A percentile compares a stretch with the other conserved stretches of the same genome.
Conservation (phyloP, 1,140 invertebrate species). For the Tribolium madens region DNA sequence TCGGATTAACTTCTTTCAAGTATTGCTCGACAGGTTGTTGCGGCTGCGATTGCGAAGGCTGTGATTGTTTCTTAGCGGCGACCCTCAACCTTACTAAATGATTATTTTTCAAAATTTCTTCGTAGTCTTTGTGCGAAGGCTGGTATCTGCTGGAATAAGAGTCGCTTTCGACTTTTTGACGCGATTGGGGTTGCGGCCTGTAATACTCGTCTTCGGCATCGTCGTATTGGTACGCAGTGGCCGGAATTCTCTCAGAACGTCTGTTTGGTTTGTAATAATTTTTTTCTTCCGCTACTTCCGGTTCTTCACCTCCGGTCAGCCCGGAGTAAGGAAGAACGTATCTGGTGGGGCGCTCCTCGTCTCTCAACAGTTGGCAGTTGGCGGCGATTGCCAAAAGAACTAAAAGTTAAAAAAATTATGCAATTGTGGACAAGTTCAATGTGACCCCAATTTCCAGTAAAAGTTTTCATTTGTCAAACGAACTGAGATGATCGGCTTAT, state of each 20-base stretch:
- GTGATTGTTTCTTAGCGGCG: conserved; percentile 25
- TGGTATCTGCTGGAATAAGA: not conserved
- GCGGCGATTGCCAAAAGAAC: not conserved
- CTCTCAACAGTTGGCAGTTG: conserved; percentile 14
- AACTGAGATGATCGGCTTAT: conserved; percentile 5
- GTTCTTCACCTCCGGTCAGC: not conserved
- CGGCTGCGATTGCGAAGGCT: not conserved
- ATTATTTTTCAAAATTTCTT: conserved; percentile 39
- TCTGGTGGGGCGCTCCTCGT: not conserved
- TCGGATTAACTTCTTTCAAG: conserved; percentile 42
- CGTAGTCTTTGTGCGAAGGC: conserved; percentile 35
- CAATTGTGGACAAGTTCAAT: conserved; percentile 12
- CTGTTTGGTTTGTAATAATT: conserved; percentile 17
- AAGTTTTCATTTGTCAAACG: conserved; percentile 22
- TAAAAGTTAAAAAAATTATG: conserved; percentile 19
- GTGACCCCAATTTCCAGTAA: conserved; percentile 16
- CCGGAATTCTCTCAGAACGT: conserved; percentile 1
- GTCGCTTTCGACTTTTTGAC: conserved; percentile 21
- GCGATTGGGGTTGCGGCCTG: not conserved
- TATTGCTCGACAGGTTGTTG: conserved; percentile 39
- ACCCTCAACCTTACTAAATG: conserved; percentile 18
- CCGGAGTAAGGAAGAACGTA: conserved; percentile 14
- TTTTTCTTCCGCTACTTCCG: conserved; percentile 6
- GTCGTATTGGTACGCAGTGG: conserved; percentile 33
- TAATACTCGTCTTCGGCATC: conserved; percentile 26